A percentile compares a stretch with the other conserved stretches of the same genome.
phyloP scores from a whole-genome alignment of 2,888 invertebrate genomes.

The Pseudococcus viburni region DNA sequence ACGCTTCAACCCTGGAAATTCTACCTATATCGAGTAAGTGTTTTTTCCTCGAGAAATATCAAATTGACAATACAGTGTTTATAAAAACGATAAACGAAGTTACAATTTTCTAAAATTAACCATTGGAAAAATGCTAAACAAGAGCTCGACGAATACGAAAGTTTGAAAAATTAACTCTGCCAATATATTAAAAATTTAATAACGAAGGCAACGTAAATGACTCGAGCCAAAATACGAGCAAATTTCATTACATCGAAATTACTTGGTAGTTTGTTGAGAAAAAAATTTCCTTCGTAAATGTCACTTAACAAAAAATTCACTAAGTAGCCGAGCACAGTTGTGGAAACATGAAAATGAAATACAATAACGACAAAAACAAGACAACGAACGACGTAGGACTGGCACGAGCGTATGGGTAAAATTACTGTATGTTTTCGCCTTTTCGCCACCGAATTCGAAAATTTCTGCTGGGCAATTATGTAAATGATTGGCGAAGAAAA shows the following conservation, averaged over 20 bases:
- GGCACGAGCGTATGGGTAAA: background rate
- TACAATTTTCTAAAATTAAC: background rate
- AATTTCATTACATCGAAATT: no score
- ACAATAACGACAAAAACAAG: no score
- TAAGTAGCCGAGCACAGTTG: no score
- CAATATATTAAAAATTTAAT: background rate
- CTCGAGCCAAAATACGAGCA: background rate
- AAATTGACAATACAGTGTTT: background rate
- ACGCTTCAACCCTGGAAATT: background rate
- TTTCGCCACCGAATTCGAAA: background rate
- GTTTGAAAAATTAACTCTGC: slow-evolving; percentile 14
- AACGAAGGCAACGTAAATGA: slow-evolving; percentile 5
- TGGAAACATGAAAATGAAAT: no score
- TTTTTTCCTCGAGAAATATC: background rate
- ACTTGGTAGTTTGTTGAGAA: no score
- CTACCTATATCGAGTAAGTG: background rate
- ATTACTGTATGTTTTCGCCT: background rate
- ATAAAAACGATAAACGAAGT: background rate
- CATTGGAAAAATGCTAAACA: background rate
- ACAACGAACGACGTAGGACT: background rate
- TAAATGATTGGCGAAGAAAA: background rate
- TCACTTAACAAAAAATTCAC: no score
- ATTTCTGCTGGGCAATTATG: background rate
- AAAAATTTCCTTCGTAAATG: no score
- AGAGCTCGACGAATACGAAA: background rate